A percentile compares a stretch with the other conserved stretches of the same genome.
Conservation (phyloP, 2,113 vertebrate genomes). For the Conger conger region DNA sequence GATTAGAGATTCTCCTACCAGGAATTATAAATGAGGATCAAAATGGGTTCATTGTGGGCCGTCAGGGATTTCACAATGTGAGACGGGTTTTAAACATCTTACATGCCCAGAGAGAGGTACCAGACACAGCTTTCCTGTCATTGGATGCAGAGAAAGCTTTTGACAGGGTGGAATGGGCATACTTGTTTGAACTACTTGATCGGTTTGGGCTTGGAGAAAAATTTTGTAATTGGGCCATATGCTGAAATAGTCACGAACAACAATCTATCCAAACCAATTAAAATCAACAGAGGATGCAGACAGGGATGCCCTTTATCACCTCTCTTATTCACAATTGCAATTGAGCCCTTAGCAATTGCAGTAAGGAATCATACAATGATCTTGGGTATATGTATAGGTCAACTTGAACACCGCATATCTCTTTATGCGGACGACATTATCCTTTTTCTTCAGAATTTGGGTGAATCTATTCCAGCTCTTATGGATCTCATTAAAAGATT, state of each 20-base stretch:
- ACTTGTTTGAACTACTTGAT: background rate
- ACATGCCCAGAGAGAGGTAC: background rate
- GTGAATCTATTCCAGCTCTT: constrained; percentile 1
- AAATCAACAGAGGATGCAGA: constrained; percentile 12
- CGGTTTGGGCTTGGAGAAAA: background rate
- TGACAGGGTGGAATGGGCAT: constrained; percentile 3
- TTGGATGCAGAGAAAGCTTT: background rate
- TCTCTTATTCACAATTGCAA: background rate
- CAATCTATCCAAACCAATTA: constrained; percentile 14
- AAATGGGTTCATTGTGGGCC: background rate
- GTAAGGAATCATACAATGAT: background rate
- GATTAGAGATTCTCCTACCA: background rate
- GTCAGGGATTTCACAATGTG: background rate
- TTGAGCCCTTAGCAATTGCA: background rate
- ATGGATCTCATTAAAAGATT: background rate
- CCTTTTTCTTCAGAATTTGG: background rate
- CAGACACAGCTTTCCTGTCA: background rate
- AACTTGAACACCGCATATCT: background rate
- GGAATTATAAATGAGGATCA: background rate
- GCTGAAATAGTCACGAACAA: constrained; percentile 8
- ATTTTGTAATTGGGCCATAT: background rate
- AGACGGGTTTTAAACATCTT: background rate
- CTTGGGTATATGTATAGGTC: background rate
- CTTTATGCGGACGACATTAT: background rate
- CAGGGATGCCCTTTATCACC: background rate